A percentile compares a stretch with the other conserved stretches of the same genome.
Conservation (phyloP, 2,797 vertebrate genomes). For the Neosilurus hyrtlii region DNA sequence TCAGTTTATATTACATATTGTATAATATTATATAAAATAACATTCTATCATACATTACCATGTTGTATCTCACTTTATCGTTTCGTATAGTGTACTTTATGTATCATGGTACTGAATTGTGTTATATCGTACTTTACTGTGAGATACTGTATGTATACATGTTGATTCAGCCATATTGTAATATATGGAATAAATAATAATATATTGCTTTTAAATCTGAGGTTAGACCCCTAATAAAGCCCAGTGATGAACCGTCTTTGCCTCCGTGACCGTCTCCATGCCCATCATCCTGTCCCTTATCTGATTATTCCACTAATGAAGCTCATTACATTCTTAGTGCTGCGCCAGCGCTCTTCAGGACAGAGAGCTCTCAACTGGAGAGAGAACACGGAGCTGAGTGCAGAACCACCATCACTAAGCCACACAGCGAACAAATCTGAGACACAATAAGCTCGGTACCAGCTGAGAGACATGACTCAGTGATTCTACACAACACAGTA, state of each 20-base stretch:
- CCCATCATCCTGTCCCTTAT: neutral
- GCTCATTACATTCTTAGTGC: constrained; percentile 44
- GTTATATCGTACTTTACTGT: neutral
- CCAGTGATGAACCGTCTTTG: neutral
- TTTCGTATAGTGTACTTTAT: too few species aligned
- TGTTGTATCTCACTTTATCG: neutral
- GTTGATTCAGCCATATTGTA: neutral
- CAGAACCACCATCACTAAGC: neutral
- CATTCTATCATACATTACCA: too few species aligned
- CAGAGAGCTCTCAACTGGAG: neutral
- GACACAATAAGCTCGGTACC: neutral
- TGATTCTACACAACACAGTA: neutral
- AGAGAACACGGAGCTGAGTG: neutral
- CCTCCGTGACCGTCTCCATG: neutral
- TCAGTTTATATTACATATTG: neutral
- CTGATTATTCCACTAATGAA: constrained; percentile 46
- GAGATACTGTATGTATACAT: neutral
- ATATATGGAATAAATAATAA: neutral
- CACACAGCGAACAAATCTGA: neutral
- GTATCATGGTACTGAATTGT: neutral
- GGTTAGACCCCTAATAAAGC: neutral
- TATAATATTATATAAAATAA: too few species aligned
- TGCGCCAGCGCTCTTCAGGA: neutral
- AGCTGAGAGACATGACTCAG: neutral
- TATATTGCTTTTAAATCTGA: too few species aligned